These are phyloP conservation scores for Phylloscopus trochiloides DNA, from an alignment of 2,113 vertebrate genomes.

Conservation along the genomic window DNA sequence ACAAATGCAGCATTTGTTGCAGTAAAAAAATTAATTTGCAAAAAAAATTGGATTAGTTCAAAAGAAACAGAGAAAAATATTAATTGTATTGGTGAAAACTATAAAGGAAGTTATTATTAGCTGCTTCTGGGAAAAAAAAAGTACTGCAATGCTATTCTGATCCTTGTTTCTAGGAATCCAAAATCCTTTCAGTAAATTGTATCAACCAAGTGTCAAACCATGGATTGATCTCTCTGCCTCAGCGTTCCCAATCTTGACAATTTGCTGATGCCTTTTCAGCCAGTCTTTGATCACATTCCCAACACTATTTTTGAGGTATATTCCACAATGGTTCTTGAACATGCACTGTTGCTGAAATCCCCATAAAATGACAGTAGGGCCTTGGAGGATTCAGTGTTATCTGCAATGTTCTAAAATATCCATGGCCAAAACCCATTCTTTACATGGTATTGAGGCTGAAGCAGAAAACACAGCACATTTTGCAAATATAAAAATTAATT, in stretches of 20 bases:
- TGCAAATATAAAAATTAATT: not conserved
- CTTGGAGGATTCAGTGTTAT: not conserved
- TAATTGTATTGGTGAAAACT: not conserved
- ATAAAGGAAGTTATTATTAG: not conserved
- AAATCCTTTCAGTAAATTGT: not conserved
- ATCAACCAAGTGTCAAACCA: not conserved
- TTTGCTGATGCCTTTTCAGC: not conserved
- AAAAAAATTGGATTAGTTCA: not conserved
- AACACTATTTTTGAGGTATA: not conserved
- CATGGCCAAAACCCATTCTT: not conserved
- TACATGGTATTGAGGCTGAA: not conserved
- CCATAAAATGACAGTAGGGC: not conserved
- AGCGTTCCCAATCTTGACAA: not conserved
- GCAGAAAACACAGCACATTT: not conserved
- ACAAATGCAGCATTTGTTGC: not conserved
- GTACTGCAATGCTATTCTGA: not conserved
- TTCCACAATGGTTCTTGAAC: not conserved
- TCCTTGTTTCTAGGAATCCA: not conserved
- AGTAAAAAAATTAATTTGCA: not conserved
- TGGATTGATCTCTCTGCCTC: not conserved
- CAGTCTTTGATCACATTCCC: not conserved
- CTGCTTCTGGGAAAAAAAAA: not conserved
- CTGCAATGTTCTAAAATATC: not conserved
- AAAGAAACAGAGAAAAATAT: not conserved
- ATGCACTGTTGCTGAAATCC: not conserved